Evolutionary conservation across 2,888 invertebrate genomes (phyloP).

Genomic region (Cheilosia urbana): DNA sequence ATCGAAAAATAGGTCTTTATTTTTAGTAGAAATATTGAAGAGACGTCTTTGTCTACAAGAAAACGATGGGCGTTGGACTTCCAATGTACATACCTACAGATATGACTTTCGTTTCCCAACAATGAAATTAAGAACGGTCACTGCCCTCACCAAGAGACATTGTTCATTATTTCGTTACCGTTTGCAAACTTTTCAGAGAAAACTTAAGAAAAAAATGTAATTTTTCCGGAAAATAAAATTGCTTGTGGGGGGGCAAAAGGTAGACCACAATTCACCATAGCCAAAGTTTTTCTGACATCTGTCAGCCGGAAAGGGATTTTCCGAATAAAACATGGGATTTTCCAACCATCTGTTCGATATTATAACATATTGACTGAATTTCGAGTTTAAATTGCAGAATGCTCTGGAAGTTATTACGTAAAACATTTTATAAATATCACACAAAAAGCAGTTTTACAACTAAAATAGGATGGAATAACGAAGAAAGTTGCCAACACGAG

Average conservation of each 20-base stretch:
- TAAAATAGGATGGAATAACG: background rate
- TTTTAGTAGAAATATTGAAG: conserved; percentile 1
- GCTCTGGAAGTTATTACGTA: conserved; percentile 35
- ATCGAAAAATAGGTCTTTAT: conserved; percentile 14
- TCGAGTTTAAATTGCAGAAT: conserved; percentile 11
- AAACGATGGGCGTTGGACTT: conserved; percentile 45
- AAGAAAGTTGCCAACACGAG: conserved; percentile 10
- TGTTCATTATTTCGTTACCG: background rate
- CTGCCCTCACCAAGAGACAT: background rate
- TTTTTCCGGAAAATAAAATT: conserved; percentile 27
- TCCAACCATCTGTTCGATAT: conserved; percentile 50
- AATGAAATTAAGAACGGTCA: conserved; percentile 4
- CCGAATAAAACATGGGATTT: conserved; percentile 14
- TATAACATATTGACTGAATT: conserved; percentile 14
- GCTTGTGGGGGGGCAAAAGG: background rate
- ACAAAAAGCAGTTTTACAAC: conserved; percentile 8
- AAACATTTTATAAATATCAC: conserved; percentile 3
- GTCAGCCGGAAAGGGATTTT: conserved; percentile 53
- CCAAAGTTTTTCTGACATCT: conserved; percentile 42
- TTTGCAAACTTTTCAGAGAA: background rate
- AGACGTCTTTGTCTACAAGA: conserved; percentile 20
- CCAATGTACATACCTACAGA: background rate
- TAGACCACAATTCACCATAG: conserved; percentile 38
- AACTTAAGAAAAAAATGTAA: background rate
- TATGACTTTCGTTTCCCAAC: background rate